Base-by-base conservation (phyloP, 1,140 invertebrate genomes). In the Drusus annulatus region DNA sequence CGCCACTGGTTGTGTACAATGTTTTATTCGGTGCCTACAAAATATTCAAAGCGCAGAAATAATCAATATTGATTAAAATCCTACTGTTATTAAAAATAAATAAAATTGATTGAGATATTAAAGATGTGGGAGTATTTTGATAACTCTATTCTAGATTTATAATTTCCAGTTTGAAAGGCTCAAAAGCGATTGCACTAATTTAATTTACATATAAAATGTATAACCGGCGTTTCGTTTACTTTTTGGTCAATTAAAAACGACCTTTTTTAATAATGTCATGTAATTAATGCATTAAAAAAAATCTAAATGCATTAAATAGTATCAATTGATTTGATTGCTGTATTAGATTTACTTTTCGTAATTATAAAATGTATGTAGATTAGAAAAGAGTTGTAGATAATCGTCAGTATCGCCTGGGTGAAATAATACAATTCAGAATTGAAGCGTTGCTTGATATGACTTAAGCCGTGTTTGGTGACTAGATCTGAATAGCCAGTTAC, bases 101-200 rank as follows among this genome's bases (percentile, higher is more conserved):
- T 56, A 56, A 56, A 56, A 56, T 56, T 56, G 21, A 56, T 56
- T 56, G 54, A 56, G 54, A 56, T 17, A 17, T 56, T 56, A 56
- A 17, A 19, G 0, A 21, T 10, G 54, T 45, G 54, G 54, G 54
- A 21, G n/a, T 56, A 21, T 56, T 56, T 56, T 56, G n/a, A 56
- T 56, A 56, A 56, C 54, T 56, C 54, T 17, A 17, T 56, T 21
- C 54, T 17, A 6, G 13, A 21, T 13, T 45, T 45, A 45, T 45
- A 45, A 45, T 45, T 17, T 21, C 54, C 13, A 16, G 54, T 56
- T 19, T 56, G n/a, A 56, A 56, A 19, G n/a, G 21, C n/a, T 17
- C 54, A 56, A 56, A 56, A 17, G n/a, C 21, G 54, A 56, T 56
- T 56, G 7, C 6, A 10, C n/a, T 56, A 56, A 56, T 56, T 56